Conservation (phyloP, 2,888 invertebrate species). For the Arrhopalites spinosus region DNA sequence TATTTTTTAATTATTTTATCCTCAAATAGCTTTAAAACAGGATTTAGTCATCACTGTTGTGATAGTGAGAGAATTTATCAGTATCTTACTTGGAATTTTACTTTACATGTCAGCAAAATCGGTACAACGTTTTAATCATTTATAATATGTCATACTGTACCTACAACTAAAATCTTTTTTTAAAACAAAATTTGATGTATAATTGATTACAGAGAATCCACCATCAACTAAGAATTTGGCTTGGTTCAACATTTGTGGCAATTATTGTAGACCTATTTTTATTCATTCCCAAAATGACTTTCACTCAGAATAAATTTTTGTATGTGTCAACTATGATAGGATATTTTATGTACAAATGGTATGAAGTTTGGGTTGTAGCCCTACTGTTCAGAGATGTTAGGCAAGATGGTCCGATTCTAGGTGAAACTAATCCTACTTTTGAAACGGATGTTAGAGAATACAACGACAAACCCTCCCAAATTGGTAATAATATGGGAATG, state of each 20-base stretch:
- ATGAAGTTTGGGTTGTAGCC: slow-evolving; percentile 53
- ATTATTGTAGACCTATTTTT: slow-evolving; percentile 32
- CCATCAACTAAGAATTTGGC: slow-evolving; percentile 37
- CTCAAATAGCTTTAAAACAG: slow-evolving; percentile 36
- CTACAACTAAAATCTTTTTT: too few species aligned
- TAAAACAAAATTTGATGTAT: too few species aligned
- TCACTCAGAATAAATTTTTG: slow-evolving; percentile 38
- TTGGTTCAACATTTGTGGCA: slow-evolving; percentile 32
- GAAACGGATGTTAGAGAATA: neutral
- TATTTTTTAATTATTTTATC: neutral
- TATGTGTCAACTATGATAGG: slow-evolving; percentile 43
- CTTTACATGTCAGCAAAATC: slow-evolving; percentile 23
- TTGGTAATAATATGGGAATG: slow-evolving; percentile 1
- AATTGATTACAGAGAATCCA: slow-evolving; percentile 43
- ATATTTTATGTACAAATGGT: slow-evolving; percentile 53
- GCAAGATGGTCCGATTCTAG: slow-evolving; percentile 14
- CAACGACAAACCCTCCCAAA: slow-evolving; percentile 15
- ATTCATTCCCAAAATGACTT: slow-evolving; percentile 38
- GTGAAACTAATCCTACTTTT: slow-evolving; percentile 1
- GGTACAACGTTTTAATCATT: slow-evolving; percentile 15
- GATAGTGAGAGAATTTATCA: slow-evolving; percentile 28
- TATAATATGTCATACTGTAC: too few species aligned
- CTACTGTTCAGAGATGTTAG: slow-evolving; percentile 32
- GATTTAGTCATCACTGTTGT: slow-evolving; percentile 32
- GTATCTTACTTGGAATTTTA: slow-evolving; percentile 28